A percentile compares a stretch with the other conserved stretches of the same genome.
Evolutionary conservation across 2,888 invertebrate genomes (phyloP).

Genomic region (Catonia carolina): DNA sequence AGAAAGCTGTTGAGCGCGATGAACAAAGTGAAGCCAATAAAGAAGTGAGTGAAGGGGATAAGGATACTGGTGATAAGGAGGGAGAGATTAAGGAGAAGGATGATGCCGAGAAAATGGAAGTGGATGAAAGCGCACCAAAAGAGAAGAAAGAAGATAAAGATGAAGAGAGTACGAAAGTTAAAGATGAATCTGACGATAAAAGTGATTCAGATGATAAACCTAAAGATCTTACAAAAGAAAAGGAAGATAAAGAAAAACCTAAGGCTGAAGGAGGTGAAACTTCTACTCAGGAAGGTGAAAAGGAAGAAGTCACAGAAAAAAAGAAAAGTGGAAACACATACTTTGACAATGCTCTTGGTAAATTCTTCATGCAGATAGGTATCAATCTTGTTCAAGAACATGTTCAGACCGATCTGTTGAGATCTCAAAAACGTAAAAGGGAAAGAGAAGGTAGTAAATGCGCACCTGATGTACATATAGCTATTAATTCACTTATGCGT

Average conservation of each 20-base stretch:
- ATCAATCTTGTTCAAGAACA: constrained; percentile 85
- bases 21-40: constrained; percentile 47
- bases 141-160: constrained; percentile 36
- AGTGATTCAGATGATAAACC: constrained; percentile 51
- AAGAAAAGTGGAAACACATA: constrained; percentile 56
- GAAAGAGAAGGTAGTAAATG: constrained; percentile 62
- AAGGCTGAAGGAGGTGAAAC: constrained; percentile 43
- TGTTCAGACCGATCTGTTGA: constrained; percentile 85
- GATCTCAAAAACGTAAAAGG: constrained; percentile 77
- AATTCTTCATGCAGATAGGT: constrained; percentile 87
- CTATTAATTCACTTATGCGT: constrained; percentile 73
- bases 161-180: constrained; percentile 27
- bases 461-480: constrained; percentile 59
- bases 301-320: constrained; percentile 31
- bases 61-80: constrained; percentile 44
- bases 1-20: constrained; percentile 46
- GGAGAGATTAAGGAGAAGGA: constrained; percentile 38
- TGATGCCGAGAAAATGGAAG: constrained; percentile 37
- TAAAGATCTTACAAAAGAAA: constrained; percentile 48
- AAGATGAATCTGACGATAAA: constrained; percentile 45
- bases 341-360: constrained; percentile 80
- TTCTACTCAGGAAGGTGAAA: constrained; percentile 34
- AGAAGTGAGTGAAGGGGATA: constrained; percentile 43
- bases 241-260: constrained; percentile 46
- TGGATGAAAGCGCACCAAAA: constrained; percentile 29